Conservation (phyloP, 2,113 vertebrate species). For the Pelvicachromis taeniatus region DNA sequence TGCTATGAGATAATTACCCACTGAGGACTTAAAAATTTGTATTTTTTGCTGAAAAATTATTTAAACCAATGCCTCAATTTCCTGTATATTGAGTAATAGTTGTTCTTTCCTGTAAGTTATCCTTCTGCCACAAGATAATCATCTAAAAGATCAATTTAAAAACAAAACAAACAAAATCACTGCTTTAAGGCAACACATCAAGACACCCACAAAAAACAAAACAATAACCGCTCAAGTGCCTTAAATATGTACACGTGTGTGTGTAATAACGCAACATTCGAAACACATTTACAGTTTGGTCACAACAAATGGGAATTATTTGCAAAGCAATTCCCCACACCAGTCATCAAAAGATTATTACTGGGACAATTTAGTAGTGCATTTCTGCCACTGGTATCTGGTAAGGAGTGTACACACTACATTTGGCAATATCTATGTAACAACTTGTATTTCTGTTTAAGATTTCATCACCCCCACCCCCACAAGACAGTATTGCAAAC, state of each 20-base stretch:
- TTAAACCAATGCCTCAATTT: neutral
- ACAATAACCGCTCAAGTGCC: neutral
- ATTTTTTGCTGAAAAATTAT: neutral
- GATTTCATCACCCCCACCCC: neutral
- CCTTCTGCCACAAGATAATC: neutral
- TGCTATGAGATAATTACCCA: neutral
- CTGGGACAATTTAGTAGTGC: conserved; percentile 28
- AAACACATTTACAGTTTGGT: conserved; percentile 55
- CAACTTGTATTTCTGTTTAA: neutral
- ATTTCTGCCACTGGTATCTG: neutral
- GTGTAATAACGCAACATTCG: neutral
- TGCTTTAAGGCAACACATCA: neutral
- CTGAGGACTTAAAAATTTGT: neutral
- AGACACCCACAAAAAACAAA: neutral
- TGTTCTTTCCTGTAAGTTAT: neutral
- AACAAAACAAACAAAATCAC: neutral
- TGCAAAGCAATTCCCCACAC: neutral
- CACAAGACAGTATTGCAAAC: neutral
- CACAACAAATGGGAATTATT: conserved; percentile 28
- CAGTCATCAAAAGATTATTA: neutral
- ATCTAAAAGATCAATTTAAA: neutral
- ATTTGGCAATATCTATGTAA: neutral
- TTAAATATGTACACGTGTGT: neutral
- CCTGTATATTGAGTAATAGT: neutral
- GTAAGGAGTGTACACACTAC: neutral